These are phyloP conservation scores for Platerodrilus igneus DNA, from an alignment of 2,888 invertebrate genomes.

Conservation along the genomic window DNA sequence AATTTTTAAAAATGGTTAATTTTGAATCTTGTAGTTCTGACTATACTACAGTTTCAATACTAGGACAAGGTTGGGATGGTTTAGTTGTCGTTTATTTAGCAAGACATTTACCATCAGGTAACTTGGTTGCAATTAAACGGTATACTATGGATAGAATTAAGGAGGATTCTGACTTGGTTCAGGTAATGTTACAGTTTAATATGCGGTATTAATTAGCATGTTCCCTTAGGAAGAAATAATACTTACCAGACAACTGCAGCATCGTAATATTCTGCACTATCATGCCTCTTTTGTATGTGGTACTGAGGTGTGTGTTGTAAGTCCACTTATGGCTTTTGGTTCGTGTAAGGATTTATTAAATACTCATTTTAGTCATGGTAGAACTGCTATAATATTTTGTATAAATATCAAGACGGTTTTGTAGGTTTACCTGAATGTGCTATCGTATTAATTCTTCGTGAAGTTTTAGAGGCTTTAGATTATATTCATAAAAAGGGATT, in stretches of 20 bases:
- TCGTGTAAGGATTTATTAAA: conserved; percentile 76
- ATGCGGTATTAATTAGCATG: too few species aligned
- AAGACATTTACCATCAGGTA: conserved; percentile 59
- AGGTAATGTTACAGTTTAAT: conserved; percentile 42
- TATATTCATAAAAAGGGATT: conserved; percentile 81
- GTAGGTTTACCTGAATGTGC: conserved; percentile 76
- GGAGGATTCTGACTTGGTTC: conserved; percentile 57
- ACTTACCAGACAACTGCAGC: conserved; percentile 70
- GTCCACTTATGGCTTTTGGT: conserved; percentile 79
- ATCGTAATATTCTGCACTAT: conserved; percentile 73
- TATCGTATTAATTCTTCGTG: conserved; percentile 72
- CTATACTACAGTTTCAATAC: conserved; percentile 63
- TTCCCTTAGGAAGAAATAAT: conserved; percentile 76
- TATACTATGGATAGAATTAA: conserved; percentile 70
- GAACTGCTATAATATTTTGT: not conserved
- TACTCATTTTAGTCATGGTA: conserved; percentile 63
- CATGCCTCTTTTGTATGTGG: conserved; percentile 72
- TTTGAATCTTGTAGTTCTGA: conserved; percentile 56
- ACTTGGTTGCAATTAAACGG: conserved; percentile 69
- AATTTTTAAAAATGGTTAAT: conserved; percentile 26
- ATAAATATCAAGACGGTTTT: conserved; percentile 15
- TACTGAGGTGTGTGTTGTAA: conserved; percentile 73
- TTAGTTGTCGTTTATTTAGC: conserved; percentile 68
- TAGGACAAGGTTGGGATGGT: conserved; percentile 66
- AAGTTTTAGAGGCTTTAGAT: conserved; percentile 72